Base-by-base conservation (phyloP, 1,140 invertebrate genomes). In the Tetramorium alpestre region DNA sequence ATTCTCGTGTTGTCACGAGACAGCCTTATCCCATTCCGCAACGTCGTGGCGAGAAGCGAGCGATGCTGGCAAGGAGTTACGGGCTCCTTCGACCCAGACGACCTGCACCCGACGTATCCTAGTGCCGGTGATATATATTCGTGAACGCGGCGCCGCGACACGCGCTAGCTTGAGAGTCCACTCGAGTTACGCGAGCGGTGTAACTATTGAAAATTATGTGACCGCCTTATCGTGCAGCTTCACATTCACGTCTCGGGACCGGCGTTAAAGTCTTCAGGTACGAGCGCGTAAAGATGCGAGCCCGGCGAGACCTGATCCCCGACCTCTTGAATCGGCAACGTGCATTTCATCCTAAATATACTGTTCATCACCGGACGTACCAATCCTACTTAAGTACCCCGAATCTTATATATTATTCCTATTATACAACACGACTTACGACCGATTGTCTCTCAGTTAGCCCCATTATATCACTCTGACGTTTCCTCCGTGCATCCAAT, bases 101-200 rank as follows among this genome's bases (percentile, higher is more conserved):
- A 92, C 86, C 90, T 92, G 87, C 87, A 84, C 76, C 81, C 88
- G 88, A 93, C 92, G 88, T 91, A 88, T 92, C 54, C 80, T 75
- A 75, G 81, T 78, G 64, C 41, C 64, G 81, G 75, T 94, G 90
- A 93, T 94, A 94, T 93, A 92, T 93, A 90, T 88, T 80, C 80
- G 38, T 25, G 77, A 54, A 22, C 16, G 47, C 64, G 22, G 25
- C 28, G 76, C 25, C 18, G 67, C 54, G 13, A 41, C 25, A 49
- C 70, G 51, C 69, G 54, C 28, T 56, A 47, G 65, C 86, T 41
- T 56, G 47, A 87, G 54, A 64, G 60, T 88, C 51, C 33, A 80
- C 54, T 69, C 41, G 38, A 58, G 72, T 77, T 67, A 58, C 54
- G n/a, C 22, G 44, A 72, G 49, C 25, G 7, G 54, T 38, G 80